Evolutionary conservation across 2,113 vertebrate genomes (phyloP).

Genomic region (Pogonocichla stellata): DNA sequence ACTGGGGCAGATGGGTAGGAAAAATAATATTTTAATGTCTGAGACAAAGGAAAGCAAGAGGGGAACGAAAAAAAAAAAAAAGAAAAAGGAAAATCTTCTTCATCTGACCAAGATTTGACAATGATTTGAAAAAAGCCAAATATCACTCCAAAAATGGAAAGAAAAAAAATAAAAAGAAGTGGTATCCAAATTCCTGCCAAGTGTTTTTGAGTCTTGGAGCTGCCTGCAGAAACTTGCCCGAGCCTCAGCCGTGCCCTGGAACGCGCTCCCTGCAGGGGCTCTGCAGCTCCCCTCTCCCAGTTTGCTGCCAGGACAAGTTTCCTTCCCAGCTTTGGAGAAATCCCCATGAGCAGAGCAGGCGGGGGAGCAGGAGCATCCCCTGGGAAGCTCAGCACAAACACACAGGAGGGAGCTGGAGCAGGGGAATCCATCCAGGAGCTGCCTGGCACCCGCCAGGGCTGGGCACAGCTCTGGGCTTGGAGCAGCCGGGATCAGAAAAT

Average conservation of each 20-base stretch:
- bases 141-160: not conserved
- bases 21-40: not conserved
- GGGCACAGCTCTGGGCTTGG: rapidly evolving
- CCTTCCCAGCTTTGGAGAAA: not conserved
- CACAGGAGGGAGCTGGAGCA: rapidly evolving
- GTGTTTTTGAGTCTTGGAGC: not conserved
- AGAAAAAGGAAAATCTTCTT: not conserved
- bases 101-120: not conserved
- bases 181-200: too few relatives aligned
- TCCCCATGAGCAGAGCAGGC: not conserved
- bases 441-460: rapidly evolving
- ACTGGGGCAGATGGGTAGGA: not conserved
- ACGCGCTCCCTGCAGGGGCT: not conserved
- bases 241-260: not conserved
- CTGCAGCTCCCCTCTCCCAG: not conserved
- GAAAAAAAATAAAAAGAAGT: too few relatives aligned
- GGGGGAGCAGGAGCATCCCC: not conserved
- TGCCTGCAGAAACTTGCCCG: not conserved
- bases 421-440: not conserved
- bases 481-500: not conserved
- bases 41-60: not conserved
- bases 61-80: too few relatives aligned
- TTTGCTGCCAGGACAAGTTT: not conserved
- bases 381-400: not conserved
- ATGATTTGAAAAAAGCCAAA: not conserved